Base-by-base conservation (phyloP, 2,113 vertebrate genomes). In the Psittacus erithacus region DNA sequence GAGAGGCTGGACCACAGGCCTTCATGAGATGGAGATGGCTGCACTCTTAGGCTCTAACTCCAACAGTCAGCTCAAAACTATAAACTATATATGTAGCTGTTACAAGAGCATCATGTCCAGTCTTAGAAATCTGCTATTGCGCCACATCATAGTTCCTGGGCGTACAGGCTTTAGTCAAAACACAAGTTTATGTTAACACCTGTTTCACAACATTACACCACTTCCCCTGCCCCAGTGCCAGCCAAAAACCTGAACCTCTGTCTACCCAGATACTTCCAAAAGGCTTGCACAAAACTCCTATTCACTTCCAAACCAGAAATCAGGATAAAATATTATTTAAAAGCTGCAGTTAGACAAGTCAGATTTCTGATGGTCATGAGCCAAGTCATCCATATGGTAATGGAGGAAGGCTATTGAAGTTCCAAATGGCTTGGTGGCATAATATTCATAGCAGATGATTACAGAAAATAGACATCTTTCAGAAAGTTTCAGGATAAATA, bases 371-470 rank as follows among this genome's bases (percentile, higher is more conserved):
- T 75, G 43, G 25, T 94, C 3, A 0, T 67, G 53, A 94, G 65
- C 62, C 91, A 93, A 87, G 28, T 78, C 59, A 86, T 82, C 62
- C 82, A 60, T 88, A 93, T 68, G 80, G 68, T 79, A 75, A 91
- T 31, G 20, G 28, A 81, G 35, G 50, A 92, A 76, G 19, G 55
- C 60, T 96, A 90, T 80, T 80, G 86, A 93, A 94, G 71, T 90
- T 96, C 68, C 90, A 88, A 88, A 92, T 86, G 86, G 29, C 50
- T 94, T 76, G 47, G 50, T 86, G 49, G 65, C 33, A 82, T 88
- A 86, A 78, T 90, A 75, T 77, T 90, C 53, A 55, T 57, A 76
- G 60, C 76, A 86, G 64, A 75, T 84, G 50, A 97, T 68, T 62
- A 71, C 35, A 84, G 55, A 29, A 94, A 92, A 75, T 17, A 75